Conservation (phyloP, 2,888 invertebrate genomes). For the Emmelina monodactyla region DNA sequence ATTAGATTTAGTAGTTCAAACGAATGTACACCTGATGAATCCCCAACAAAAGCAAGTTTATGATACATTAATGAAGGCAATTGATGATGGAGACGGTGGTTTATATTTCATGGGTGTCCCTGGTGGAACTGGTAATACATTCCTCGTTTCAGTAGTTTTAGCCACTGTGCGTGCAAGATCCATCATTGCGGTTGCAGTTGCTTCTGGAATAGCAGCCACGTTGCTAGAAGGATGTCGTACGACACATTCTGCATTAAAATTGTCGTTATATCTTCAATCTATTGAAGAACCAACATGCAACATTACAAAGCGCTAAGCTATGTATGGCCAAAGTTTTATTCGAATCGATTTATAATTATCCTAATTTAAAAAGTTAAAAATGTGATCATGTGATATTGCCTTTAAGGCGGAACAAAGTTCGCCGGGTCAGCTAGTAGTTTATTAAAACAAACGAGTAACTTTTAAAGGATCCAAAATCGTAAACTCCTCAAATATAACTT, state of each 20-base stretch:
- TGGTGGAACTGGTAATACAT: conserved; percentile 17
- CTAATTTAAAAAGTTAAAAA: no score
- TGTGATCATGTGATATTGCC: no score
- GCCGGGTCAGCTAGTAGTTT: no score
- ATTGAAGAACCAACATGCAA: conserved; percentile 13
- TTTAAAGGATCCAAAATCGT: no score
- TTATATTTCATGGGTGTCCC: conserved; percentile 17
- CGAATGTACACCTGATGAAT: conserved; percentile 15
- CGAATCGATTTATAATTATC: no score
- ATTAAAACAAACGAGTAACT: no score
- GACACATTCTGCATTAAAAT: conserved; percentile 13
- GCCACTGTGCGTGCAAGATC: conserved; percentile 17
- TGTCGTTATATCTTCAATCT: conserved; percentile 11
- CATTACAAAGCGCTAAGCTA: conserved; percentile 7
- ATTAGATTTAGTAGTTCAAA: conserved; percentile 15
- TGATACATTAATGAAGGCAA: conserved; percentile 18
- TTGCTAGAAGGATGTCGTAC: conserved; percentile 15
- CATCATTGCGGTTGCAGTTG: conserved; percentile 19
- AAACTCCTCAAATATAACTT: not conserved
- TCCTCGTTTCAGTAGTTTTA: conserved; percentile 15
- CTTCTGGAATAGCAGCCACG: conserved; percentile 19
- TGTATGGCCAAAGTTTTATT: not conserved
- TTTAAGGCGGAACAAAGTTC: no score
- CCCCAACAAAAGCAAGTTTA: conserved; percentile 16
- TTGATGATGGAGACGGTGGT: conserved; percentile 20